These are phyloP conservation scores for Triplophysa dalaica DNA, from an alignment of 2,113 vertebrate genomes.

Conservation along the genomic window DNA sequence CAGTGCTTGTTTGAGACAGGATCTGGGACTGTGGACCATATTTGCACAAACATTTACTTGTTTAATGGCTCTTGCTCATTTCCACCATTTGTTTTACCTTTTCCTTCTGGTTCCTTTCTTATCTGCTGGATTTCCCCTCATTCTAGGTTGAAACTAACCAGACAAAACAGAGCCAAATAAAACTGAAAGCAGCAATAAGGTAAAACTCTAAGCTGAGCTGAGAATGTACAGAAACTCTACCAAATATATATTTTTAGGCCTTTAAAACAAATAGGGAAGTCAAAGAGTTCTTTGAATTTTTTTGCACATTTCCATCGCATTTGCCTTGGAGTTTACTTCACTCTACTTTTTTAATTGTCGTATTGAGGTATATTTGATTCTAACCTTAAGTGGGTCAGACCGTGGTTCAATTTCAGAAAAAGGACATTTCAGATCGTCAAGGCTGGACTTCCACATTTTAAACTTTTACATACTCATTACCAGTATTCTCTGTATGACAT, in stretches of 20 bases:
- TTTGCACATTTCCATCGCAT: too few relatives aligned
- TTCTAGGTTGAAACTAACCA: conserved; percentile 1
- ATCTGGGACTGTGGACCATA: not conserved
- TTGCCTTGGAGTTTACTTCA: too few relatives aligned
- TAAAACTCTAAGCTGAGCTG: not conserved
- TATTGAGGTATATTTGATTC: not conserved
- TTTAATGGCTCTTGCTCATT: conserved; percentile 34
- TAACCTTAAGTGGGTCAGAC: not conserved
- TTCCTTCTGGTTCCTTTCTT: conserved; percentile 36
- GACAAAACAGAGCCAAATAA: not conserved
- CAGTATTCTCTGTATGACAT: too few relatives aligned
- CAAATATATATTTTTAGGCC: not conserved
- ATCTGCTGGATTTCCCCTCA: conserved; percentile 12
- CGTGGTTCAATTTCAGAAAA: not conserved
- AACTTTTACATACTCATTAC: not conserved
- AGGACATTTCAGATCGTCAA: not conserved
- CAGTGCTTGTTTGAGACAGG: not conserved
- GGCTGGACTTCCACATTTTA: not conserved
- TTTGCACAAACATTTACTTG: not conserved
- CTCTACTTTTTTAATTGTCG: too few relatives aligned
- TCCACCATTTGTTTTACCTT: conserved; percentile 45
- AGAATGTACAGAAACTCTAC: not conserved
- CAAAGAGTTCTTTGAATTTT: too few relatives aligned
- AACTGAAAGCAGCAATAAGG: not conserved
- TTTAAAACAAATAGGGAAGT: not conserved